phyloP scores from a whole-genome alignment of 1,140 invertebrate genomes.

The Lerema accius region DNA sequence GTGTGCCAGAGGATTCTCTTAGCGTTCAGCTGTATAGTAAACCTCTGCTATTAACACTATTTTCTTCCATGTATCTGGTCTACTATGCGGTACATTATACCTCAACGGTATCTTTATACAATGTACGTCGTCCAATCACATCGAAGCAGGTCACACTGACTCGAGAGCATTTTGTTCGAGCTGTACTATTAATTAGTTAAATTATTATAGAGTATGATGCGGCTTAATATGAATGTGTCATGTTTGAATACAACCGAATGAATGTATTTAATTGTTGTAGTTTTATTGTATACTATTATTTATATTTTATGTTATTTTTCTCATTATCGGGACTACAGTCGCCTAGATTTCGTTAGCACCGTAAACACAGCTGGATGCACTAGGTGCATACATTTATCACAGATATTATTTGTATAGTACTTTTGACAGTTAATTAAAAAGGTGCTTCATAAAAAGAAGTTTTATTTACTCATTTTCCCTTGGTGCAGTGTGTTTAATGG shows the following conservation, averaged over 20 bases:
- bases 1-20: not conserved
- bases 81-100: constrained; percentile 22
- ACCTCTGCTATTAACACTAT: too few relatives aligned
- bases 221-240: constrained; percentile 52
- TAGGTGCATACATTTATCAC: constrained; percentile 58
- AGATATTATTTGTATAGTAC: constrained; percentile 72
- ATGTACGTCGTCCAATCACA: constrained; percentile 51
- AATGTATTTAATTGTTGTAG: constrained; percentile 80
- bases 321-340: constrained; percentile 51
- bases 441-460: constrained; percentile 71
- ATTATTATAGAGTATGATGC: constrained; percentile 52
- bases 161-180: constrained; percentile 35
- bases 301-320: constrained; percentile 68
- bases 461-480: constrained; percentile 40
- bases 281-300: constrained; percentile 66
- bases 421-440: constrained; percentile 79
- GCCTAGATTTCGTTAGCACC: constrained; percentile 61
- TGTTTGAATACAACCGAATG: constrained; percentile 63
- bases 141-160: constrained; percentile 37
- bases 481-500: too few relatives aligned
- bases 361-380: constrained; percentile 38
- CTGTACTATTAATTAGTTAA: constrained; percentile 45
- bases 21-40: too few relatives aligned
- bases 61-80: too few relatives aligned
- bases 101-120: constrained; percentile 51